Percentiles rank a stretch among this genome's conserved stretches.
Conservation (phyloP, 64 coral and sea anemone species). For the Pocillopora verrucosa region DNA sequence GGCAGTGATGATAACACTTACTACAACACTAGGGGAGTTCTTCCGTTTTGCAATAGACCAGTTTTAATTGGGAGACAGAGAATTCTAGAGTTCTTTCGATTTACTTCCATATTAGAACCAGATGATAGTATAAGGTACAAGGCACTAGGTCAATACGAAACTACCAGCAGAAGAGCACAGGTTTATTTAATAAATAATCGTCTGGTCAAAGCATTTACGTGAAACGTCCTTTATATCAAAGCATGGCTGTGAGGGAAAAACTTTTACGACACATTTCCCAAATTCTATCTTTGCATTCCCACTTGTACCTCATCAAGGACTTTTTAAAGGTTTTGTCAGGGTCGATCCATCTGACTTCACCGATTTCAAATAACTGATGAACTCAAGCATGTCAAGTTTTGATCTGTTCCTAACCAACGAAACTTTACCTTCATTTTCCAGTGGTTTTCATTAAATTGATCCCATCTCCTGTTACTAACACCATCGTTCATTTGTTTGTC, state of each 20-base stretch:
- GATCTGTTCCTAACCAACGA: background rate
- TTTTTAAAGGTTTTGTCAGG: background rate
- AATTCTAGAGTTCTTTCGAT: conserved; percentile 2
- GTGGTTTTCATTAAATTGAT: conserved; percentile 1
- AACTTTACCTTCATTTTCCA: conserved; percentile 13
- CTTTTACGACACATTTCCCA: background rate
- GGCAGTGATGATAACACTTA: conserved; percentile 8
- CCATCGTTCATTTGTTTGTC: background rate
- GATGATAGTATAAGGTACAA: background rate
- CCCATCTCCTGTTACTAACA: background rate
- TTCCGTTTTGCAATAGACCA: conserved; percentile 14
- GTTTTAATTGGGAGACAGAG: conserved; percentile 12
- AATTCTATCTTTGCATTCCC: background rate
- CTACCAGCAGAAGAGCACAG: background rate
- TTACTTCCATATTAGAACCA: conserved; percentile 35
- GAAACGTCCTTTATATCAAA: background rate
- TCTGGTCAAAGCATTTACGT: background rate
- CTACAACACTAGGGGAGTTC: conserved; percentile 32
- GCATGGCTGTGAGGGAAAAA: background rate
- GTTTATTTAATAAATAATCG: background rate
- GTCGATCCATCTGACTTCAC: background rate
- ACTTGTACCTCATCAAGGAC: background rate
- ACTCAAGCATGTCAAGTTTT: conserved; percentile 3
- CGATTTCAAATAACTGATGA: background rate
- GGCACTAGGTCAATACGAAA: background rate